phyloP scores from a whole-genome alignment of 2,888 invertebrate species.

The Rhimphoctona megacephalus region DNA sequence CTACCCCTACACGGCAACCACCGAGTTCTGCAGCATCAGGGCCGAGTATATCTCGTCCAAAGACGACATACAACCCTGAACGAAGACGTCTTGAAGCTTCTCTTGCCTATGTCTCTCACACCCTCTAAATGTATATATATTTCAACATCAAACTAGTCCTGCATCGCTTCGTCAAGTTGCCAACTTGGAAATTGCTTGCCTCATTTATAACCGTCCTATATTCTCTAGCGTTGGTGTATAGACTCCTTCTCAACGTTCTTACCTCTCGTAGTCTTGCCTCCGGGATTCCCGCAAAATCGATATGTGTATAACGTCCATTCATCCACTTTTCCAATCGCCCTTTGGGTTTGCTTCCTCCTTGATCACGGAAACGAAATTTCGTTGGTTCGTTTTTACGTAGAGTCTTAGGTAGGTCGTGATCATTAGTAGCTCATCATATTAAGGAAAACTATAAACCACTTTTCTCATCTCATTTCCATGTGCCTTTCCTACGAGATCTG shows the following conservation, averaged over 20 bases:
- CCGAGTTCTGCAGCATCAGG: constrained; percentile 68
- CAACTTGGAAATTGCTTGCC: constrained; percentile 82
- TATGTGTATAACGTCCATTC: constrained; percentile 24
- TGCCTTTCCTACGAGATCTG: background rate
- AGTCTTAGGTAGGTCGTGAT: background rate
- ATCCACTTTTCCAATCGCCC: constrained; percentile 12
- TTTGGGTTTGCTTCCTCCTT: background rate
- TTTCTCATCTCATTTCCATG: background rate
- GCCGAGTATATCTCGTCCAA: constrained; percentile 61
- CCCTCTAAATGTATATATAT: constrained; percentile 37
- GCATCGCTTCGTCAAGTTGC: constrained; percentile 77
- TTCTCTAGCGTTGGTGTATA: constrained; percentile 36
- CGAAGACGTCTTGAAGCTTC: constrained; percentile 55
- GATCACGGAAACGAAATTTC: background rate
- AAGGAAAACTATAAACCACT: background rate
- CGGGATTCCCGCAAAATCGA: constrained; percentile 11
- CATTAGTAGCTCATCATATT: background rate
- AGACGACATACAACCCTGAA: constrained; percentile 53
- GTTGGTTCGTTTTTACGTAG: background rate
- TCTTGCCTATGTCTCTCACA: constrained; percentile 17
- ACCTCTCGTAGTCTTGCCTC: constrained; percentile 24
- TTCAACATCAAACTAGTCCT: constrained; percentile 55
- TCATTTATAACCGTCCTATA: constrained; percentile 79
- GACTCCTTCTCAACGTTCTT: constrained; percentile 34
- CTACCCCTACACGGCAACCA: constrained; percentile 62